Conservation (phyloP, 2,797 vertebrate species). For the Spinibarbus caldwelli region DNA sequence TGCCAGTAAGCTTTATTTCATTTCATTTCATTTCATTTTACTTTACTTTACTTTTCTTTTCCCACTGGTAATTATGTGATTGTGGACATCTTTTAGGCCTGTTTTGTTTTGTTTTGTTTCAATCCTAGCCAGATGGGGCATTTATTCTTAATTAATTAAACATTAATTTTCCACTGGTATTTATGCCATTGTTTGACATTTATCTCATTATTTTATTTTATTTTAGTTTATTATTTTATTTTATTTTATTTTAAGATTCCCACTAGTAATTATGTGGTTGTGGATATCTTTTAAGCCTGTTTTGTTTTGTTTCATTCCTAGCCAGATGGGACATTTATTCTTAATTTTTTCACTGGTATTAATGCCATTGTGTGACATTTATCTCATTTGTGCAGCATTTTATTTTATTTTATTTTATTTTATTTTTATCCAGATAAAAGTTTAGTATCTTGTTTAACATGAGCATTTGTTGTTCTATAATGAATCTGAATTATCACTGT, state of each 20-base stretch:
- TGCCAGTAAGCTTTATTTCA: conserved; percentile 86
- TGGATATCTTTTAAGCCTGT: no score
- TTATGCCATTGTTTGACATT: background rate
- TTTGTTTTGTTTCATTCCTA: background rate
- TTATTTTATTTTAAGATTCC: background rate
- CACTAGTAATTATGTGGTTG: no score
- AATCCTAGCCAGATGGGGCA: background rate
- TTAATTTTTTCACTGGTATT: background rate
- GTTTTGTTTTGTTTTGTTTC: background rate
- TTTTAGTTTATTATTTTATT: background rate
- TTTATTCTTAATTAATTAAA: background rate
- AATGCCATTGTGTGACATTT: background rate
- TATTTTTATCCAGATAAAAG: background rate
- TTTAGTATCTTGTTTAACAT: background rate
- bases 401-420: background rate
- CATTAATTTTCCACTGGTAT: background rate
- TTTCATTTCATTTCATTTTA: background rate
- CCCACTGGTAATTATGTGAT: no score
- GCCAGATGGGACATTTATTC: background rate
- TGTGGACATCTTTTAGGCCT: no score
- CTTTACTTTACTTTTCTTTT: no score
- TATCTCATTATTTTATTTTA: background rate
- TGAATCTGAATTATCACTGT: background rate
- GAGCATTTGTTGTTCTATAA: background rate
- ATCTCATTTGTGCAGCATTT: background rate